Percentiles rank a stretch among this genome's conserved stretches.
These are phyloP conservation scores for Drosophila nikananu DNA, from an alignment of 1,140 invertebrate genomes.

Conservation along the genomic window DNA sequence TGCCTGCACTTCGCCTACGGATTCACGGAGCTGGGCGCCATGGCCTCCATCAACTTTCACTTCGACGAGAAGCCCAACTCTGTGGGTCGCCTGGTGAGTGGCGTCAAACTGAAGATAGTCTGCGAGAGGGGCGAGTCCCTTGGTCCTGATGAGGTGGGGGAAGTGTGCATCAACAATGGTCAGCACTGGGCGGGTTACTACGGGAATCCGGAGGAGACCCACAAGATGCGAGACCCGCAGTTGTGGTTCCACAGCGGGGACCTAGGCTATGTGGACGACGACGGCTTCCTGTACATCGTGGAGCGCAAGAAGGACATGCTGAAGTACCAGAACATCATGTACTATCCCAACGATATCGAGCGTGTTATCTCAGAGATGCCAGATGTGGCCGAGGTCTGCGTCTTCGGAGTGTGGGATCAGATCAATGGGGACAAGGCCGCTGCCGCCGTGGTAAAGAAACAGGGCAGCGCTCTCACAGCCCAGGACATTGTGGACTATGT, in stretches of 20 bases:
- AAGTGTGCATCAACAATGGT: constrained; percentile 54
- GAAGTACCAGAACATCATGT: constrained; percentile 80
- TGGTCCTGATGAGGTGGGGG: constrained; percentile 62
- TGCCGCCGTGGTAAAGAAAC: constrained; percentile 64
- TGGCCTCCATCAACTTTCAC: constrained; percentile 39
- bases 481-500: constrained; percentile 69
- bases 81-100: constrained; percentile 45
- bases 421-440: constrained; percentile 60
- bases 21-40: constrained; percentile 57
- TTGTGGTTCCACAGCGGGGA: constrained; percentile 90
- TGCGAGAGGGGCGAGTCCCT: constrained; percentile 48
- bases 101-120: constrained; percentile 76
- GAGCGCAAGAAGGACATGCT: constrained; percentile 89
- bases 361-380: constrained; percentile 57
- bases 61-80: constrained; percentile 70
- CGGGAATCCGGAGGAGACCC: constrained; percentile 52
- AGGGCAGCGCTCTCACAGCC: constrained; percentile 38
- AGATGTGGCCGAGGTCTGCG: constrained; percentile 66
- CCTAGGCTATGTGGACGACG: constrained; percentile 87
- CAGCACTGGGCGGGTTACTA: constrained; percentile 73
- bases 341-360: constrained; percentile 75
- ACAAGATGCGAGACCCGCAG: constrained; percentile 50
- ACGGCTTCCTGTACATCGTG: constrained; percentile 86
- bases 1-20: constrained; percentile 57
- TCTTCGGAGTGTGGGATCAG: constrained; percentile 69